Base-by-base conservation (phyloP, 2,113 vertebrate genomes). In the Atherinomorus stipes region DNA sequence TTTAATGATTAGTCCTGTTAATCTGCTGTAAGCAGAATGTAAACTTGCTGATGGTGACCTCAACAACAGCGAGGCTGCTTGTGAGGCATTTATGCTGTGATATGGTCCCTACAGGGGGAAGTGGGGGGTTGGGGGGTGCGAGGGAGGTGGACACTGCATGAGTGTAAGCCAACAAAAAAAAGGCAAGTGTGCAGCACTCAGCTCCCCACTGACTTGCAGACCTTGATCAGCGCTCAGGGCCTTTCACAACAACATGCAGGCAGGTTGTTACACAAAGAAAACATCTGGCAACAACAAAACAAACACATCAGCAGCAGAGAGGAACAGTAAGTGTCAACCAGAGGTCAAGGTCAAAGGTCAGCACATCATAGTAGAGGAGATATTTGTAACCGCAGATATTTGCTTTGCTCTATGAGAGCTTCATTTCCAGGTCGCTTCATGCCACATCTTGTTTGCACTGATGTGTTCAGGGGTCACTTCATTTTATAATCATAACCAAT, bases 31-130 rank as follows among this genome's bases (percentile, higher is more conserved):
- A 88, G 83, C 86, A 84, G 52, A 88, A 82, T 63, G 72, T 63
- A 84, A 86, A 86, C 64, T 65, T 88, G 83, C 86, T 84, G 86
- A 88, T 85, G 80, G 78, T 50, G 86, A 85, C 71, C 83, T 81
- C 53, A 78, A 72, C 76, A 54, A 28, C 54, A 60, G 28, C 16
- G 1, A 38, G 26, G 64, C 75, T 82, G 84, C 81, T 84, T 77
- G 74, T 80, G 70, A 86, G 64, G 78, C 84, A 79, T 71, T 81
- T 81, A 67, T 86, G 71, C 75, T 86, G 71, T 84, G 80, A 85
- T 81, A 44, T 3, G 19, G 64, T 76, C 80, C 76, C 66, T 4
- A 68, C 0, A 28, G 58, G 38, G 26, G 31, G 47, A 19, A 18
- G 45, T 44, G 38, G 1, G 50, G 23, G 51, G 25, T 4, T 38